Evolutionary conservation across 2,888 invertebrate species (phyloP).

Genomic region (Melipona bicolor): DNA sequence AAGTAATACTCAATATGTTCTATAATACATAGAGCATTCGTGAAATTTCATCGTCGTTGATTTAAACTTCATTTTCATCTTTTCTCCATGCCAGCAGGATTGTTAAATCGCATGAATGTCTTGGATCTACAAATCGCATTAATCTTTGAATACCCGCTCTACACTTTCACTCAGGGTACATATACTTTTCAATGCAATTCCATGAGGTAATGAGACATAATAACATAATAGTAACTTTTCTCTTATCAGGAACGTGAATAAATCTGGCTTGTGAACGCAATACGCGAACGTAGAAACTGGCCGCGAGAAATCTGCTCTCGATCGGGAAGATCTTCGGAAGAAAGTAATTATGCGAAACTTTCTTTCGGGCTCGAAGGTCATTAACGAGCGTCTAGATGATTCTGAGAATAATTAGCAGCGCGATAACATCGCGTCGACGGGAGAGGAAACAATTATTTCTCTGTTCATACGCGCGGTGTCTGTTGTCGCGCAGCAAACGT

Average conservation of each 20-base stretch:
- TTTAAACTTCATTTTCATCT: background rate
- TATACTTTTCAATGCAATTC: background rate
- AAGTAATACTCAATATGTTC: background rate
- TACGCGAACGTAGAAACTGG: conserved; percentile 50
- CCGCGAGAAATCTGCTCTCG: conserved; percentile 50
- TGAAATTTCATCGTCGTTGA: background rate
- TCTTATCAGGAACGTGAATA: conserved; percentile 63
- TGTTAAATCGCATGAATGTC: background rate
- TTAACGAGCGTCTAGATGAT: conserved; percentile 75
- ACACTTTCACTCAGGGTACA: background rate
- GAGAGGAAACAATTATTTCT: conserved; percentile 57
- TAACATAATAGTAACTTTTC: background rate
- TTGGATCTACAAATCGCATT: background rate
- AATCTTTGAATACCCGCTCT: no score
- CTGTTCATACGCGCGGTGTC: conserved; percentile 37
- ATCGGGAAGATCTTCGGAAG: conserved; percentile 72
- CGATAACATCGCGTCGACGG: conserved; percentile 57
- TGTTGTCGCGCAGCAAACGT: conserved; percentile 38
- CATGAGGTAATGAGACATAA: background rate
- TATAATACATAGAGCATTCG: background rate
- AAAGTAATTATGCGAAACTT: conserved; percentile 80
- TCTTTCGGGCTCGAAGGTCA: conserved; percentile 80
- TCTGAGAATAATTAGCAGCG: conserved; percentile 59
- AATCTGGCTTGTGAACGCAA: conserved; percentile 31
- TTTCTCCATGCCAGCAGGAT: background rate